Percentiles rank a stretch among this genome's conserved stretches.
These are phyloP conservation scores for Alentia gelatinosa DNA, from an alignment of 2,888 invertebrate genomes.

Conservation along the genomic window DNA sequence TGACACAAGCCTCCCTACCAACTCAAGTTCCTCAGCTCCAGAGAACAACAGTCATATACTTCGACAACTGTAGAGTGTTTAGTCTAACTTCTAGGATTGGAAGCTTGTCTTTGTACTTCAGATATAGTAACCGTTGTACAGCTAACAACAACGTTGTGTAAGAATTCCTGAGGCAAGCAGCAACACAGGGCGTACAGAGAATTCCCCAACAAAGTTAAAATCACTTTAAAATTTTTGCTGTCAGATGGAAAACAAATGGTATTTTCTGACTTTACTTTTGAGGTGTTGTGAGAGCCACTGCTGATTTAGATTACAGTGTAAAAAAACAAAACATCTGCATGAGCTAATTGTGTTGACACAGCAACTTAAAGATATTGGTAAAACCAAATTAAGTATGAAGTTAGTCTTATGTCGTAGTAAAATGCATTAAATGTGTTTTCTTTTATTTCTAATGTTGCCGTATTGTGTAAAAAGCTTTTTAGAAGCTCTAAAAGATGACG, in stretches of 20 bases:
- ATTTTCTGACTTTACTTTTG: background rate
- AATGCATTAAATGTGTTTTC: slow-evolving; percentile 44
- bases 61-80: slow-evolving; percentile 32
- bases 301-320: background rate
- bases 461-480: slow-evolving; percentile 36
- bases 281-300: slow-evolving; percentile 22
- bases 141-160: background rate
- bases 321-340: background rate
- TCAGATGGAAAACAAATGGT: background rate
- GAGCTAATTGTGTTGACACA: background rate
- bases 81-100: background rate
- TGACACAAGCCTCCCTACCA: background rate
- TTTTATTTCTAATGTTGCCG: background rate
- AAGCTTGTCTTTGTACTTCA: slow-evolving; percentile 2
- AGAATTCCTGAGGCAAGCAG: background rate
- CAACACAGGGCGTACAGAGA: background rate
- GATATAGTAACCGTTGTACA: background rate
- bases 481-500: slow-evolving; percentile 39
- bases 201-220: background rate
- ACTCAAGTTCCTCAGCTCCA: background rate
- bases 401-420: slow-evolving; percentile 26
- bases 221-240: background rate
- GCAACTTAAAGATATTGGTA: background rate
- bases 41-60: slow-evolving; percentile 37
- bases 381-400: slow-evolving; percentile 21